Evolutionary conservation across 2,888 invertebrate genomes (phyloP).

Genomic region (Hypena proboscidalis): DNA sequence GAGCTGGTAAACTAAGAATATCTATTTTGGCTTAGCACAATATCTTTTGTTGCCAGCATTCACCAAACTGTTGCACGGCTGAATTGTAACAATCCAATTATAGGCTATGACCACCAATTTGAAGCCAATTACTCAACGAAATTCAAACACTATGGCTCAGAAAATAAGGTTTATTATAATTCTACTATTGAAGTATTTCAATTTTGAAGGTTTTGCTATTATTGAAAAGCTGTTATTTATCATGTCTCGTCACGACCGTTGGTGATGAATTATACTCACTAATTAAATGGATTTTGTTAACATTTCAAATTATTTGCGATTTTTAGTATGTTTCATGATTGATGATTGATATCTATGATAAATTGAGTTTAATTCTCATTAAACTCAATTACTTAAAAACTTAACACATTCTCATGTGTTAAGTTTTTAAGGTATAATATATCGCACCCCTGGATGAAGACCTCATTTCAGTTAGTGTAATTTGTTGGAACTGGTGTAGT

Average conservation of each 20-base stretch:
- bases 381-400: no score
- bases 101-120: slow-evolving; percentile 14
- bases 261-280: slow-evolving; percentile 18
- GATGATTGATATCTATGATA: no score
- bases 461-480: no score
- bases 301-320: no score
- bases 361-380: no score
- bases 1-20: no score
- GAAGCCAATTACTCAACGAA: slow-evolving; percentile 4
- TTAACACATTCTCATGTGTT: no score
- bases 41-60: slow-evolving; percentile 28
- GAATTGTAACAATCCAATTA: slow-evolving; percentile 53
- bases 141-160: slow-evolving; percentile 20
- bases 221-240: slow-evolving; percentile 21
- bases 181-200: background rate
- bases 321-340: no score
- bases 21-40: slow-evolving; percentile 9
- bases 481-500: no score
- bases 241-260: slow-evolving; percentile 22
- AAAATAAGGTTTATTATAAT: slow-evolving; percentile 12
- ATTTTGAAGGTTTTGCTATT: slow-evolving; percentile 20
- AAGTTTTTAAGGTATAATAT: no score
- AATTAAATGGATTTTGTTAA: background rate
- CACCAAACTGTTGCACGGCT: slow-evolving; percentile 46
- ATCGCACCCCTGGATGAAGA: no score